Base-by-base conservation (phyloP, 2,888 invertebrate species). In the Lumbricus terrestris region DNA sequence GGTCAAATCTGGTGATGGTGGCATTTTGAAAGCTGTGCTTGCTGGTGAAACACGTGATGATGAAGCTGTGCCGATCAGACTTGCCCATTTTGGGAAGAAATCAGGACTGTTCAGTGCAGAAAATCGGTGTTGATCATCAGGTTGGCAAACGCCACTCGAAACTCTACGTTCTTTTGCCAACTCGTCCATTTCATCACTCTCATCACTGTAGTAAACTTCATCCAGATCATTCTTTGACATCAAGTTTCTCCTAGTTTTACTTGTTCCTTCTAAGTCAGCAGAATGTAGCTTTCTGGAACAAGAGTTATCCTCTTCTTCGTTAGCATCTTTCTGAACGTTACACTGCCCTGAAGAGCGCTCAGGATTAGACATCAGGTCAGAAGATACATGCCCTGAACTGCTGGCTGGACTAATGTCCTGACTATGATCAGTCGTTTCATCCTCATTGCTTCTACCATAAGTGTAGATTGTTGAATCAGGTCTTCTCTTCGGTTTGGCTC, bases 141-240 rank as follows among this genome's bases (percentile, higher is more conserved):
- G 69, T n/a, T 69, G 29, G 69, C 13, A n/a, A 69, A n/a, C n/a
- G n/a, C 11, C 69, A n/a, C 13, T 69, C 29, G n/a, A 13, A 69
- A 29, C 29, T 69, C 69, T 69, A n/a, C 0, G n/a, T 69, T 69
- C 69, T 69, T n/a, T 69, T 13, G n/a, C 69, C n/a, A n/a, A 8
- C 69, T 69, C 69, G n/a, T 69, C 69, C n/a, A n/a, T 69, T n/a
- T 69, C 69, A 69, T 29, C 29, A 69, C 69, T 69, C 69, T 85
- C 37, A 85, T 85, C 85, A 35, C 85, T 85, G 23, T 85, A 85
- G 23, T 85, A 85, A 37, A 85, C 16, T 85, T 85, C 85, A 85
- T 85, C 85, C 34, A 85, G 23, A 85, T 85, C 85, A 34, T 6
- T 35, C 34, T 85, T 37, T 35, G 85, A 6, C 18, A 16, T 8